Evolutionary conservation across 2,888 invertebrate species (phyloP), one percentile per base, ranked within the genome.

Genomic region (Tetragonula carbonaria): DNA sequence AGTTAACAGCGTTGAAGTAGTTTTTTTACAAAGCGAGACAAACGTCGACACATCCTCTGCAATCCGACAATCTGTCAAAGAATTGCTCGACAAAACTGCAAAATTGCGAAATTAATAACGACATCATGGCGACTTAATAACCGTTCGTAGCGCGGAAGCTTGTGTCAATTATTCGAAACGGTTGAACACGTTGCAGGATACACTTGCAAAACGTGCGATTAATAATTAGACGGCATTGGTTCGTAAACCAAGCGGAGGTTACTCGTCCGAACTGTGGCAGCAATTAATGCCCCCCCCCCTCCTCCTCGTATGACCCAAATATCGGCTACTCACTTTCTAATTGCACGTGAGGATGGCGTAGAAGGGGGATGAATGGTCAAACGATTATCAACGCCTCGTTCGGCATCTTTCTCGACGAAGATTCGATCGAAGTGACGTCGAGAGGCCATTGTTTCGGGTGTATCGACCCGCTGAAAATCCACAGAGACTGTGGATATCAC

Each of bases 281-380:
- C 83, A 78, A 85, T 87, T 88, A 87, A 86, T 88, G 78, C 28
- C 28, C 28, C 28, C 28, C 28, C 28, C 28, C 28, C 28, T 28
- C 2, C 23, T 67, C 76, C 71, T 79, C 63, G 38, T 70, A 59
- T 87, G 90, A 91, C 91, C 91, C 84, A 88, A 91, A 91, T 91
- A 88, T 89, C 86, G 68, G 66, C 78, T 78, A 87, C 83, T 90
- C 88, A 91, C 91, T 91, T 91, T 91, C 91, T 91, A 90, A 88
- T 86, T 84, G 72, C 83, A 70, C 71, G 55, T 70, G 74, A 85
- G 82, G 78, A 82, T 88, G 66, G 73, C 51, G 78, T 82, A 55
- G 53, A 83, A 53, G 76, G 83, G 76, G 74, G 71, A 82, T 83
- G 85, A 80, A 88, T 85, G 85, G 78, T 80, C 82, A 76, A 33